Conservation (phyloP, 2,113 vertebrate species). For the Anoplopoma fimbria region DNA sequence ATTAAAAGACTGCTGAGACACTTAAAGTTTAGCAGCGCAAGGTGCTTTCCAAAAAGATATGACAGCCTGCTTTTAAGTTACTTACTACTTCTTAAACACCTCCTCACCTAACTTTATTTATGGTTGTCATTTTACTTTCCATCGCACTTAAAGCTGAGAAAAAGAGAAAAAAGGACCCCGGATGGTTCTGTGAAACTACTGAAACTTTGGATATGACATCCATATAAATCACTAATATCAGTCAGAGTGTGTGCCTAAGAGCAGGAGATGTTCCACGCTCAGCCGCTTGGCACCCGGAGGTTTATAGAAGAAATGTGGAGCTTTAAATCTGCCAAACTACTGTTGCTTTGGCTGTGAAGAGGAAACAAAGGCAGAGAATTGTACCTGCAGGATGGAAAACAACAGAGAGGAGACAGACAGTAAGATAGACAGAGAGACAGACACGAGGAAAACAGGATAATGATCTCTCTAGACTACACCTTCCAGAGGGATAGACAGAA, state of each 20-base stretch:
- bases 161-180: not conserved
- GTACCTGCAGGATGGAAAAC: slow-evolving; percentile 64
- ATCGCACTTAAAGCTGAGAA: not conserved
- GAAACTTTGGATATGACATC: slow-evolving; percentile 59
- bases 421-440: slow-evolving; percentile 22
- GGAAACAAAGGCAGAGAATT: slow-evolving; percentile 57
- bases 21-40: slow-evolving; percentile 12
- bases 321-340: slow-evolving; percentile 75
- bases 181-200: slow-evolving; percentile 39
- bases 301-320: slow-evolving; percentile 60
- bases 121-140: slow-evolving; percentile 37
- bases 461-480: slow-evolving; percentile 24
- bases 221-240: slow-evolving; percentile 58
- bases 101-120: slow-evolving; percentile 35
- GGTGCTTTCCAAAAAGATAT: slow-evolving; percentile 18
- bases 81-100: slow-evolving; percentile 11
- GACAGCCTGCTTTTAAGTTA: slow-evolving; percentile 16
- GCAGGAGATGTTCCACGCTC: slow-evolving; percentile 54
- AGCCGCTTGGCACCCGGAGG: slow-evolving; percentile 37
- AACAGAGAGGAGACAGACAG: slow-evolving; percentile 30
- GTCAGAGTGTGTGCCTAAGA: slow-evolving; percentile 57
- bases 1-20: slow-evolving; percentile 26
- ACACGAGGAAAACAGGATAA: slow-evolving; percentile 37
- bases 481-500: not conserved
- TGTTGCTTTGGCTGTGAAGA: slow-evolving; percentile 35